Evolutionary conservation across 1,140 invertebrate species (phyloP), one percentile per base, ranked within the genome.

Genomic region (Alviniconcha marisindica): DNA sequence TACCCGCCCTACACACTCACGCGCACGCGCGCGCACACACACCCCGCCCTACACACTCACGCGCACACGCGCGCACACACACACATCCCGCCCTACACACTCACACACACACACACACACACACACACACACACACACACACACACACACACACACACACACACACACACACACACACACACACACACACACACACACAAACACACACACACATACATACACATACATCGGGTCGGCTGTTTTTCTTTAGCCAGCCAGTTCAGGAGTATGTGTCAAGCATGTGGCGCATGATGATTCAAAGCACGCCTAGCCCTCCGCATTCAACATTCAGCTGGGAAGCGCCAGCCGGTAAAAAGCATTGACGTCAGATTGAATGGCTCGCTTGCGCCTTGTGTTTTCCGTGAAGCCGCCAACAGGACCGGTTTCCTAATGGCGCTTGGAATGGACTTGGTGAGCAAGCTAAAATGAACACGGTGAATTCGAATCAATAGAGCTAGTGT

Each of bases 111-210:
- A 42, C 15, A 33, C 5, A 66, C 18, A 66, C 31, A 66, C 31
- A 66, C 31, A 66, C 31, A 66, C 31, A 66, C 63, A 66, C 31
- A 66, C 28, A 66, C 63, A 33, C 63, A 7, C 28, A 33, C 31
- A 33, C 31, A 33, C 63, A 33, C 31, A 33, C 60, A 33, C 60
- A 33, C 60, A 33, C 60, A 66, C 60, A 33, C 31, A 66, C 60
- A 33, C 60, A 66, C 31, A 33, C 60, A 66, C 60, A 33, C 60
- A 66, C 28, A 66, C 60, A 33, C 31, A 66, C 60, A 66, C 60
- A 66, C 60, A 33, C 60, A 66, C 60, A 33, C 60, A 66, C 60
- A 66, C 18, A 66, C 60, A 33, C 60, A 66, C 60, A 33, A 10
- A 66, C 60, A 33, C 60, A 66, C n/a, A 33, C 31, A 66, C 60